Base-by-base conservation (phyloP, 2,797 vertebrate species). In the Nyctalus aviator region DNA sequence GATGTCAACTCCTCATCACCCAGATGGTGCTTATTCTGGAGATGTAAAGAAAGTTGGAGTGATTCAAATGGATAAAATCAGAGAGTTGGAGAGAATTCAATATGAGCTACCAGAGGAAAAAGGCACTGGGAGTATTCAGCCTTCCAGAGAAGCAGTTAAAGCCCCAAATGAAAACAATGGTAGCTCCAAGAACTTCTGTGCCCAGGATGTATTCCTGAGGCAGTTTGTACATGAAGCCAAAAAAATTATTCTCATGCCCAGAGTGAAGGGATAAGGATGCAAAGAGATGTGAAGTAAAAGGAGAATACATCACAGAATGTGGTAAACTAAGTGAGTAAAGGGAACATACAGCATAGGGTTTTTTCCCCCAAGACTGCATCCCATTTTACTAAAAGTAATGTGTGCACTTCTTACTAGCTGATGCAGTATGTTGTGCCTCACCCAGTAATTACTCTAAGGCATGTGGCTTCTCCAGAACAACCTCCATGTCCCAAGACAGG, bases 301-400 rank as follows among this genome's bases (percentile, higher is more conserved):
- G 50, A 85, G 10, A 91, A 32, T 64, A 17, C 1, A 44, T 32
- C n/a, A 32, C 25, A 57, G 55, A 89, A 69, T 71, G 6, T 18
- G 46, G 13, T 66, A 77, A 94, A 92, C n/a, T 59, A 57, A 53
- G 6, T 64, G 53, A 95, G 18, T 41, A 81, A 73, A 69, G 20
- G 53, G 23, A 90, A 78, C 0, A 13, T 13, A 53, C 3, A 81
- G 50, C 14, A 73, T 27, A 78, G 11, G 27, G 14, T n/a, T 81
- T 55, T 53, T 79, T 82, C 84, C 66, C 84, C 23, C 25, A 81
- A 86, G 53, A 87, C 4, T 44, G 32, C 69, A 64, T 91, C 50
- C 75, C 48, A 73, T 66, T 87, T 88, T 77, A 82, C 78, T 95
- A 76, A 88, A 92, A 87, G 48, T 81, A 71, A 62, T n/a, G 17